Evolutionary conservation across 2,113 vertebrate species (phyloP).

Genomic region (Mormyrus lacerda): DNA sequence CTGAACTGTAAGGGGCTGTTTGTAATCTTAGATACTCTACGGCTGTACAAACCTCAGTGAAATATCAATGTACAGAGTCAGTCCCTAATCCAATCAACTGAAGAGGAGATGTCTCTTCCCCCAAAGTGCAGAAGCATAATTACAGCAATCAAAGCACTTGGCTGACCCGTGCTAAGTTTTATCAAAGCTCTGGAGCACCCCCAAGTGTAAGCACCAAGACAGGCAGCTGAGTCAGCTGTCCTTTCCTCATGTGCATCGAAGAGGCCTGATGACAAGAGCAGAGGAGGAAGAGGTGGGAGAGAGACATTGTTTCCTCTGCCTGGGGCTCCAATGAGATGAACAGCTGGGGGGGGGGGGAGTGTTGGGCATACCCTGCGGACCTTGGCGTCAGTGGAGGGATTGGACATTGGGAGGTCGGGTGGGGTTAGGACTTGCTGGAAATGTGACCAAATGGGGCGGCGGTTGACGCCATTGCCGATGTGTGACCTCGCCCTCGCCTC

Average conservation of each 20-base stretch:
- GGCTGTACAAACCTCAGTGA: neutral
- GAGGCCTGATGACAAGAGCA: constrained; percentile 24
- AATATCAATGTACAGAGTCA: neutral
- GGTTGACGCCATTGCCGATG: neutral
- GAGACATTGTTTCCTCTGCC: constrained; percentile 11
- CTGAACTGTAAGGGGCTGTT: neutral
- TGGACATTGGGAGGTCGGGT: neutral
- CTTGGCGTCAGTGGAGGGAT: neutral
- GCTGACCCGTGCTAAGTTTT: neutral
- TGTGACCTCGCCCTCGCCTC: neutral
- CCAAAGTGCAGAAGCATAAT: neutral
- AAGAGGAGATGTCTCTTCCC: neutral
- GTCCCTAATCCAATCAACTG: neutral
- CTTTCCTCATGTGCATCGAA: neutral
- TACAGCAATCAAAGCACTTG: neutral
- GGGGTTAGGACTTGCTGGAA: neutral
- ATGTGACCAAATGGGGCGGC: neutral
- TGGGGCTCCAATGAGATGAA: constrained; percentile 13
- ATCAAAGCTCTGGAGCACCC: neutral
- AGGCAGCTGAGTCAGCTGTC: neutral
- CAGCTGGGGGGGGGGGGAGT: neutral
- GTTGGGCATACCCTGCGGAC: neutral
- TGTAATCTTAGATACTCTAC: neutral
- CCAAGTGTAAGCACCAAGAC: neutral
- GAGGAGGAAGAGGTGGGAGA: constrained; percentile 24